Conservation (phyloP, 1,140 invertebrate genomes). For the Odontomachus brunneus region DNA sequence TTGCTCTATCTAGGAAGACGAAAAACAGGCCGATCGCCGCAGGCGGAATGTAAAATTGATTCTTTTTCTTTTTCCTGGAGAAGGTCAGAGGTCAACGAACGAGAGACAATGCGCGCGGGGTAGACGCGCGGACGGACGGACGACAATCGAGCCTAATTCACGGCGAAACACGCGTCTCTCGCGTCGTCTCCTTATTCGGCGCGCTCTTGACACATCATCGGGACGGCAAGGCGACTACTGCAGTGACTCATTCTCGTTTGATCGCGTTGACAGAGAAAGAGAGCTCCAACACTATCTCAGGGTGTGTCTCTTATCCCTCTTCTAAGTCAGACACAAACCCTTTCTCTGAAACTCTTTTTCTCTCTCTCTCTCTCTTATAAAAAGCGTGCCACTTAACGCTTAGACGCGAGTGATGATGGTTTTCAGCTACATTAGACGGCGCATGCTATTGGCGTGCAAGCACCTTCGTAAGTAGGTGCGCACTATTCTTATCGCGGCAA, state of each 20-base stretch:
- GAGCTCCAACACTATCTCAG: constrained; percentile 49
- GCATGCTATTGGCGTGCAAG: not conserved
- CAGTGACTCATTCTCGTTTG: constrained; percentile 76
- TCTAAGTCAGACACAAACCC: constrained; percentile 9
- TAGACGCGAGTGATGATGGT: not conserved
- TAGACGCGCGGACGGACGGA: constrained; percentile 29
- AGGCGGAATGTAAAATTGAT: not conserved
- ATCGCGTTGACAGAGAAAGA: constrained; percentile 30
- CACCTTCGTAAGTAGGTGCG: not conserved
- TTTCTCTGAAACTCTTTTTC: constrained; percentile 2
- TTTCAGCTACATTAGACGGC: not conserved
- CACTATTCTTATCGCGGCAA: constrained; percentile 7
- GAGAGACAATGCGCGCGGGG: not conserved
- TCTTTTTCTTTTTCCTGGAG: not conserved
- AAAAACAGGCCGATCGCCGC: not conserved
- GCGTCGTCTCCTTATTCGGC: constrained; percentile 77
- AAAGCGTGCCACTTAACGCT: constrained; percentile 9
- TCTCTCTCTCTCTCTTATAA: no score
- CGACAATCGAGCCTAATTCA: constrained; percentile 55
- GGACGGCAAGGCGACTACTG: constrained; percentile 35
- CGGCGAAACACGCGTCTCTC: constrained; percentile 54
- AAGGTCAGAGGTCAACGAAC: constrained; percentile 5
- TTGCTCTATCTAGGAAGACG: not conserved
- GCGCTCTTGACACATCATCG: constrained; percentile 76
- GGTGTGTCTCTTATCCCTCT: constrained; percentile 69